These are phyloP conservation scores for Enoplosus armatus DNA, from an alignment of 2,797 vertebrate species.

Conservation along the genomic window DNA sequence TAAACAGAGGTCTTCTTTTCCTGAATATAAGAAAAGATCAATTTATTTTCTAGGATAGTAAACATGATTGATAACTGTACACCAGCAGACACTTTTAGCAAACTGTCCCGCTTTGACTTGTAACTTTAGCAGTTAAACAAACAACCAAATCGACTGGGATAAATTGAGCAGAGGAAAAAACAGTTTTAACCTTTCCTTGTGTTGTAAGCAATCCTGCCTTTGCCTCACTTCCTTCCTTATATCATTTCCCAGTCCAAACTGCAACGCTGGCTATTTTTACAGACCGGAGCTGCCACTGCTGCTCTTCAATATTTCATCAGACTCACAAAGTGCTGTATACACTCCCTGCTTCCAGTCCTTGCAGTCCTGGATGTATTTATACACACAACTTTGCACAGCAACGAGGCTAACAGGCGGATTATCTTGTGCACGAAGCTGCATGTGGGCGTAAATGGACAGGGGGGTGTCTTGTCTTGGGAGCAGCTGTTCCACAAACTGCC, in stretches of 20 bases:
- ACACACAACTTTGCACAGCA: conserved; percentile 11
- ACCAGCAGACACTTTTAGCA: neutral
- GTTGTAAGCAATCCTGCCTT: conserved; percentile 4
- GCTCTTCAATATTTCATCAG: conserved; percentile 63
- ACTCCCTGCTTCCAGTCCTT: neutral
- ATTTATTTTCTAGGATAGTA: neutral
- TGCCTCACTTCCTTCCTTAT: conserved; percentile 21
- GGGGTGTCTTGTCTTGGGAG: conserved; percentile 21
- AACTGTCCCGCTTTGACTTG: neutral
- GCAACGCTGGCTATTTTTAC: conserved; percentile 47
- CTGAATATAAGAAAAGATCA: neutral
- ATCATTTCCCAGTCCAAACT: conserved; percentile 25
- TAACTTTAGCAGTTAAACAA: conserved; percentile 12
- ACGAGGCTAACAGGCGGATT: conserved; percentile 28
- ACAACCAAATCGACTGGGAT: conserved; percentile 4
- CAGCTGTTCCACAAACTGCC: conserved; percentile 5
- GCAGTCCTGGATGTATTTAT: conserved; percentile 41
- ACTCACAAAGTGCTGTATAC: conserved; percentile 34
- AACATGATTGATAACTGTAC: neutral
- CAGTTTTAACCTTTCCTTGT: conserved; percentile 9
- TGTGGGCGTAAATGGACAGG: conserved; percentile 18
- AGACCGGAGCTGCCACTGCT: conserved; percentile 18
- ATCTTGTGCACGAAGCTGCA: conserved; percentile 2
- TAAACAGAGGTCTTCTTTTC: neutral
- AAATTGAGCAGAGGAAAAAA: conserved; percentile 19